Base-by-base conservation (phyloP, 1,140 invertebrate species). In the Pachypsylla venusta region DNA sequence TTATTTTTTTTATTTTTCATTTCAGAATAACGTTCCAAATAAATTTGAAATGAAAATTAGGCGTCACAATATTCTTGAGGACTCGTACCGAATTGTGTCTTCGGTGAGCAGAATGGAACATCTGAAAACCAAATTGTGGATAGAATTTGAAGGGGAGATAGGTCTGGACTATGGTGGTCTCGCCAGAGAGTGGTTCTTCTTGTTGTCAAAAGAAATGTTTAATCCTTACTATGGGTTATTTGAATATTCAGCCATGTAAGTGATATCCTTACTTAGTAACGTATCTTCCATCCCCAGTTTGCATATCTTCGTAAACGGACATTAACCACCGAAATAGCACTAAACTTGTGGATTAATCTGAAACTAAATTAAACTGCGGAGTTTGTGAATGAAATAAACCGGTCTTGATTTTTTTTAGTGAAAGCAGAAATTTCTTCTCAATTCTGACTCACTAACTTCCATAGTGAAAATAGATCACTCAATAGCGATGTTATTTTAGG, bases 191-290 rank as follows among this genome's bases (percentile, higher is more conserved):
- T 98, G 93, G 92, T 99, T 98, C 77, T 98, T 96, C 76, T 78
- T 98, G 25, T 74, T 99, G 25, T 98, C 93, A 0, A 96, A 96
- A 74, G 94, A 99, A 79, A 98, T 98, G 93, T 98, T 98, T 72
- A 98, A 98, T 77, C 95, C 95, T 1, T 98, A 98, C 70, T 99
- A 99, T 74, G 94, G 94, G 0, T 78, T 99, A 16, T 99, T 99
- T 77, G 94, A 99, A 75, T 98, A 98, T 77, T 97, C 93, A 13
- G 94, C 95, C 14, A 95, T 94, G 90, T 86, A 75, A 80, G 81
- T n/a, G n/a, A n/a, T n/a, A n/a, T n/a, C n/a, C n/a, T n/a, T n/a
- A n/a, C n/a, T n/a, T n/a, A n/a, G n/a, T n/a, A n/a, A n/a, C n/a
- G n/a, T n/a, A n/a, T n/a, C n/a, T n/a, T n/a, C n/a, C n/a, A n/a